Base-by-base conservation (phyloP, 2,888 invertebrate genomes). In the Spisula subtruncata region DNA sequence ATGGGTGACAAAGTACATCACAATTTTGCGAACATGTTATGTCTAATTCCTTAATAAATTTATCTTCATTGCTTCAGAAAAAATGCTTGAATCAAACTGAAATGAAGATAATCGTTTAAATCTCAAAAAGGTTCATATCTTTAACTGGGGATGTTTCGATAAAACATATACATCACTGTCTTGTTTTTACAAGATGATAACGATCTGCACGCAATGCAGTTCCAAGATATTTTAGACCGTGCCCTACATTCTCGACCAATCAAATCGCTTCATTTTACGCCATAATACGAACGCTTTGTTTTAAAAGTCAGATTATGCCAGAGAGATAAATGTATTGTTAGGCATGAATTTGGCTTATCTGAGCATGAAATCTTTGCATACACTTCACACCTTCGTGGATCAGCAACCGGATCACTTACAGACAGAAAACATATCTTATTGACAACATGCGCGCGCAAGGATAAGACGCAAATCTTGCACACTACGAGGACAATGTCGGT, bases 31-130 rank as follows among this genome's bases (percentile, higher is more conserved):
- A 75, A 75, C 35, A 75, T 75, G 75, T 75, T 16, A 75, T 14
- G 16, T 18, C 12, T 75, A 32, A 75, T 75, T 75, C 5, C 14
- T 12, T 75, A 35, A 75, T 35, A 32, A 32, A 14, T 32, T 35
- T 75, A 75, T 75, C 35, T 75, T 75, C 75, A 75, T 16, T 35
- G 75, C 75, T 75, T 71, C 4, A 75, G 75, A 75, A 32, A 25
- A 60, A 75, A 75, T 18, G 35, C 29, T 32, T 35, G 14, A 18
- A 35, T 35, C 5, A 18, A 75, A 35, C 5, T 32, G 14, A 75
- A 35, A 12, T 32, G 35, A 32, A 75, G 75, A 35, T 75, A 75
- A 75, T 75, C 75, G 5, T 75, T 75, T 32, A 14, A 75, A 32
- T 32, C 32, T 32, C 18, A 75, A 75, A 75, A 75, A 32, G 35